Conservation (phyloP, 2,113 vertebrate genomes). For the Circaetus cinerascens region DNA sequence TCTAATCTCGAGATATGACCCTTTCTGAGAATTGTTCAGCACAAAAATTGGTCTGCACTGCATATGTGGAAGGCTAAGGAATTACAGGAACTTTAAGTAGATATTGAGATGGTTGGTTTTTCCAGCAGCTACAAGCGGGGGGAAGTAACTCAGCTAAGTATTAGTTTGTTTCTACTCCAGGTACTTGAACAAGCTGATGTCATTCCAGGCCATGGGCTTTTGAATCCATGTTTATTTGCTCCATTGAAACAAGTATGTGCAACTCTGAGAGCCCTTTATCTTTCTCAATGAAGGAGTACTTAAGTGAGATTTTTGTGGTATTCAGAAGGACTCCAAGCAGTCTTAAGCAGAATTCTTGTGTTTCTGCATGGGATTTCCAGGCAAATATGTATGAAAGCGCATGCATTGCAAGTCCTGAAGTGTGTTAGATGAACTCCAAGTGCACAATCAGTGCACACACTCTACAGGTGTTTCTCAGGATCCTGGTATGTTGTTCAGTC, state of each 20-base stretch:
- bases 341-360: neutral
- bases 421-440: neutral
- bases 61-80: neutral
- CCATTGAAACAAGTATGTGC: neutral
- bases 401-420: neutral
- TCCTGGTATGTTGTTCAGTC: neutral
- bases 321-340: neutral
- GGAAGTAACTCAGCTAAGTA: neutral
- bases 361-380: neutral
- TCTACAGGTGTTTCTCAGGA: neutral
- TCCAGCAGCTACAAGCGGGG: neutral
- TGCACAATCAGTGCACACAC: too few relatives aligned
- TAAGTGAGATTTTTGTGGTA: neutral
- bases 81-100: neutral
- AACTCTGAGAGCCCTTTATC: neutral
- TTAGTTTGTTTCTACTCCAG: neutral
- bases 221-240: neutral
- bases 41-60: neutral
- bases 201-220: neutral
- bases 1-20: neutral
- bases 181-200: neutral
- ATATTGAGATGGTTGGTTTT: neutral
- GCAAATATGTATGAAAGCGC: accelerated
- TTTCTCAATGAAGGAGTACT: neutral
- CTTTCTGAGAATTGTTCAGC: neutral